Conservation (phyloP, 2,113 vertebrate genomes). For the Thinocorus orbignyianus region DNA sequence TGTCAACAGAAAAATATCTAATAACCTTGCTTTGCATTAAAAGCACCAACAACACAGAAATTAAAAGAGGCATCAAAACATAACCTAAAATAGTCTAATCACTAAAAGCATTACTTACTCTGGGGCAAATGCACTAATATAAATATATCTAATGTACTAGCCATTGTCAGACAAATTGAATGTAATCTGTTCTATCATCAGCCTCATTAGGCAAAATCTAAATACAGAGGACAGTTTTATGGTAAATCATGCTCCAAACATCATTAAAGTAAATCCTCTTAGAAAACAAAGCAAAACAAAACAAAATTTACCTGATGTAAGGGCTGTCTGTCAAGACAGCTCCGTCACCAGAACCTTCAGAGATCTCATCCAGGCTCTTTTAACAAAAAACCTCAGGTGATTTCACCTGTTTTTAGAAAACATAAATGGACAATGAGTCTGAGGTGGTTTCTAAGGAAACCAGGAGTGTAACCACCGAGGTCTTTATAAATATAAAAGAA, state of each 20-base stretch:
- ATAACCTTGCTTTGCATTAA: not conserved
- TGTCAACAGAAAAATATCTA: not conserved
- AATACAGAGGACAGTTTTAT: not conserved
- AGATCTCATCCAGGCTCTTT: not conserved
- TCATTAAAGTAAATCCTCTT: not conserved
- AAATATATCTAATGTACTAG: not conserved
- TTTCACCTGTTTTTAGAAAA: not conserved
- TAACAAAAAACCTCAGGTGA: not conserved
- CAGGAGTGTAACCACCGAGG: not conserved
- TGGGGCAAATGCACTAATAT: not conserved
- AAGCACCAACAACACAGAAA: not conserved
- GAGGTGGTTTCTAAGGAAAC: constrained; percentile 10
- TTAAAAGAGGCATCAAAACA: not conserved
- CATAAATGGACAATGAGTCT: not conserved
- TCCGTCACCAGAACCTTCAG: not conserved
- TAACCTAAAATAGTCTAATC: not conserved
- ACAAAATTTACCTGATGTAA: not conserved
- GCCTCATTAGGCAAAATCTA: not conserved
- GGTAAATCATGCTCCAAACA: not conserved
- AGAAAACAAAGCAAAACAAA: not conserved
- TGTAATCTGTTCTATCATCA: not conserved
- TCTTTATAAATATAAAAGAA: not conserved
- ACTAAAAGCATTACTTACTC: not conserved
- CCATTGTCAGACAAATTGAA: not conserved
- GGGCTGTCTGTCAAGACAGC: not conserved